These are phyloP conservation scores for Eueremaeus valkanovi DNA, from an alignment of 2,888 invertebrate species.

Conservation along the genomic window DNA sequence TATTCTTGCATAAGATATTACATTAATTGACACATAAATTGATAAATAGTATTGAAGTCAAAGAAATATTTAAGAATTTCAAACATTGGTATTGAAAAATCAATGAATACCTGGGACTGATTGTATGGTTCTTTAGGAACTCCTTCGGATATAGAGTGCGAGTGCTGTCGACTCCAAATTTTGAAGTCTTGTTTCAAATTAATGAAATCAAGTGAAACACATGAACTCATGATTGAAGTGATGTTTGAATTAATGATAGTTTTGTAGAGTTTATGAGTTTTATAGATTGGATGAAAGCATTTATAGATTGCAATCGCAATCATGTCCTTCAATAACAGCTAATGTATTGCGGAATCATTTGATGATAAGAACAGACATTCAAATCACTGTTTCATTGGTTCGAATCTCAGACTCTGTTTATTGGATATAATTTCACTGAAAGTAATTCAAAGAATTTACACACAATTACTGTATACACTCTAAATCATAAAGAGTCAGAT, in stretches of 20 bases:
- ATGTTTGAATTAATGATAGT: neutral
- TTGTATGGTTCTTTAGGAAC: neutral
- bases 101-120: neutral
- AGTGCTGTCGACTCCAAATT: conserved; percentile 8
- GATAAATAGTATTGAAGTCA: too few species aligned
- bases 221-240: neutral
- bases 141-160: neutral
- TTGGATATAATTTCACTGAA: too few species aligned
- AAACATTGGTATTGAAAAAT: too few species aligned
- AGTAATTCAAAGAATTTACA: too few species aligned
- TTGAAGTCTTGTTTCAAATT: neutral
- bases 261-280: neutral
- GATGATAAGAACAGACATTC: neutral
- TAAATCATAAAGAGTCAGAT: too few species aligned
- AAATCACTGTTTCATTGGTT: neutral
- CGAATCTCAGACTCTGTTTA: neutral
- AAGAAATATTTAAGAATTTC: too few species aligned
- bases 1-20: too few species aligned
- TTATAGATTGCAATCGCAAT: neutral
- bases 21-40: too few species aligned
- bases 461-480: too few species aligned
- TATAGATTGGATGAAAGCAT: neutral
- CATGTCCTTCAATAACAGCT: conserved; percentile 9
- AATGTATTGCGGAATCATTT: neutral
- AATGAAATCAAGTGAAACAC: conserved; percentile 8